A percentile compares a stretch with the other conserved stretches of the same genome.
These are phyloP conservation scores for Aphelenchoides bicaudatus DNA, from an alignment of 2,888 invertebrate genomes.

Conservation along the genomic window DNA sequence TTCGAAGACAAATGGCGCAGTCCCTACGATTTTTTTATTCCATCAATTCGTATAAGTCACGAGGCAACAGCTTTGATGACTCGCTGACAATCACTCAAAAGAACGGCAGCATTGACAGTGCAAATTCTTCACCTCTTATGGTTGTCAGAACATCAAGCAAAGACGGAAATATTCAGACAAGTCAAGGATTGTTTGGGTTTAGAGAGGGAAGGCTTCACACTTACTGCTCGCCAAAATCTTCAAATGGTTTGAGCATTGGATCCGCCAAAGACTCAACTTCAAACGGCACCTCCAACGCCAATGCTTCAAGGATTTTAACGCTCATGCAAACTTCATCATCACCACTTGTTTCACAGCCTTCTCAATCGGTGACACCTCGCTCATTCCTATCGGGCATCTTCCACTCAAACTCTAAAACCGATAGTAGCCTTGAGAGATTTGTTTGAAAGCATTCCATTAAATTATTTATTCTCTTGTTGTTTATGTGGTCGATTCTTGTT, in stretches of 20 bases:
- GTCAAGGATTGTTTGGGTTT: conserved; percentile 29
- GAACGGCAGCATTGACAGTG: conserved; percentile 10
- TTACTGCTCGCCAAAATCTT: conserved; percentile 29
- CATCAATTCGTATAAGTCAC: conserved; percentile 49
- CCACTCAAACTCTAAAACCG: too few relatives aligned
- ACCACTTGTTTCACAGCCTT: too few relatives aligned
- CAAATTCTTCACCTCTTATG: conserved; percentile 5
- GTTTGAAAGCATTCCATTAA: too few relatives aligned
- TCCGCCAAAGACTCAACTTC: too few relatives aligned
- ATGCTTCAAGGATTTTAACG: too few relatives aligned
- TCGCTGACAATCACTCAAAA: conserved; percentile 23
- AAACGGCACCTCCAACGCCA: too few relatives aligned
- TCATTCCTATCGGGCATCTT: too few relatives aligned
- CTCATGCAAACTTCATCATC: too few relatives aligned
- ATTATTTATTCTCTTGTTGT: too few relatives aligned
- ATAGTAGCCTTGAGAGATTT: too few relatives aligned
- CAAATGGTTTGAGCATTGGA: conserved; percentile 15
- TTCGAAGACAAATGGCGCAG: conserved; percentile 50
- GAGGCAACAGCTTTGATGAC: conserved; percentile 47
- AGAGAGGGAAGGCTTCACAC: conserved; percentile 34
- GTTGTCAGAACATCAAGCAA: conserved; percentile 16
- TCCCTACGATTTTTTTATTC: conserved; percentile 56
- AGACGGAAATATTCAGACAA: conserved; percentile 9
- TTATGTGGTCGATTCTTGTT: too few relatives aligned
- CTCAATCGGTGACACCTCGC: too few relatives aligned